Evolutionary conservation across 2,113 vertebrate species (phyloP), one percentile per base, ranked within the genome.

Genomic region (Bubo scandiacus): DNA sequence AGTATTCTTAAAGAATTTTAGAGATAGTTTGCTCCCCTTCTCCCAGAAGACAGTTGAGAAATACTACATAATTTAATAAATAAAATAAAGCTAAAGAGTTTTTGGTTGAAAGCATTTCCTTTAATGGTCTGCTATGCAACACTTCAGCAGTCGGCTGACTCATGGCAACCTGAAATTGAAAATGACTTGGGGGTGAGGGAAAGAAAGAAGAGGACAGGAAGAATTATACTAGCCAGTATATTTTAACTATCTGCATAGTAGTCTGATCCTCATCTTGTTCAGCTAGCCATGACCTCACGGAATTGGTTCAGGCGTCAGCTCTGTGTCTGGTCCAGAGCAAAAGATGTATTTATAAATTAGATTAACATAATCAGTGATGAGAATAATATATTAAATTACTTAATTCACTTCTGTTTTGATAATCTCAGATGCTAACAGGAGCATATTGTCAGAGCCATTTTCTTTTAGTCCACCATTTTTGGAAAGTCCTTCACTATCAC

Each of bases 101-200:
- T 92, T 94, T 80, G 52, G 78, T 94, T 85, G 43, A 94, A 94
- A 95, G 81, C 49, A 47, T 87, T 89, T 91, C 84, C 91, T 90
- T 88, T 95, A 85, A 92, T 81, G 84, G 91, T 82, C 51, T 82
- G 81, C 95, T 94, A 11, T 68, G 85, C 59, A 82, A 91, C 84
- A 95, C 84, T 94, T 81, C 62, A 90, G 84, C 74, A 95, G 79
- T 80, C 0, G 1, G 70, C 91, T 95, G 89, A 97, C 84, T 90
- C 73, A 85, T 40, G 81, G 89, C 74, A 80, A 94, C 78, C 74
- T 97, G 92, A 90, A 84, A 94, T 92, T 95, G 81, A 74, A 97
- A 86, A 92, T 71, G 89, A 95, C 86, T 92, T 67, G 58, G 21
- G 34, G 77, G 49, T 83, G 71, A 96, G n/a, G 55, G 59, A 88